phyloP scores from a whole-genome alignment of 2,797 vertebrate genomes.

The Poecile montanus region DNA sequence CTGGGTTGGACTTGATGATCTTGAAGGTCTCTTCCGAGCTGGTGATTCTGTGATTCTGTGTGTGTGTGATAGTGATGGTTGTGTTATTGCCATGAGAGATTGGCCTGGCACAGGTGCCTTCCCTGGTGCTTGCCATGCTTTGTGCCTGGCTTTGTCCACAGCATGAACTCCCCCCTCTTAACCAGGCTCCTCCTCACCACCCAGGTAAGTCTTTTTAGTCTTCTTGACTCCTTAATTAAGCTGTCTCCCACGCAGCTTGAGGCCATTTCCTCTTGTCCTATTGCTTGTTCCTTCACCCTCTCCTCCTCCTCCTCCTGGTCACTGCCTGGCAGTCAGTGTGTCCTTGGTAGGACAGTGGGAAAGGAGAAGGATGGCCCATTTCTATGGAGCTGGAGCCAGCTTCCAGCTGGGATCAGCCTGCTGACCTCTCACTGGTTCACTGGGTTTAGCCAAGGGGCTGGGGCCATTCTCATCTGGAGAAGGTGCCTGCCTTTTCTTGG shows the following conservation, averaged over 20 bases:
- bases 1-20: too few species aligned
- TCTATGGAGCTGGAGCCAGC: background rate
- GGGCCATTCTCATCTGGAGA: background rate
- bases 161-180: background rate
- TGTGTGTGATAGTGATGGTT: accelerated
- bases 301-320: background rate
- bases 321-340: background rate
- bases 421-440: background rate
- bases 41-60: too few species aligned
- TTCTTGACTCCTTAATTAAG: background rate
- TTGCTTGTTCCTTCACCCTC: accelerated
- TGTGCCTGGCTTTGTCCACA: background rate
- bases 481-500: background rate
- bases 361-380: background rate
- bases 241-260: accelerated
- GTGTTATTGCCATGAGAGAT: accelerated
- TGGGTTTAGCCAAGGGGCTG: background rate
- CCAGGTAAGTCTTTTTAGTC: background rate
- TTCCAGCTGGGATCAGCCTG: background rate
- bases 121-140: accelerated
- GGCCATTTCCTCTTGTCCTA: background rate
- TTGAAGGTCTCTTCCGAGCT: too few species aligned
- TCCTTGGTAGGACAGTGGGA: background rate
- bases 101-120: background rate
- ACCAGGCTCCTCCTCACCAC: background rate